These are phyloP conservation scores for Saccopteryx bilineata DNA, from an alignment of 2,113 vertebrate genomes.

Conservation along the genomic window DNA sequence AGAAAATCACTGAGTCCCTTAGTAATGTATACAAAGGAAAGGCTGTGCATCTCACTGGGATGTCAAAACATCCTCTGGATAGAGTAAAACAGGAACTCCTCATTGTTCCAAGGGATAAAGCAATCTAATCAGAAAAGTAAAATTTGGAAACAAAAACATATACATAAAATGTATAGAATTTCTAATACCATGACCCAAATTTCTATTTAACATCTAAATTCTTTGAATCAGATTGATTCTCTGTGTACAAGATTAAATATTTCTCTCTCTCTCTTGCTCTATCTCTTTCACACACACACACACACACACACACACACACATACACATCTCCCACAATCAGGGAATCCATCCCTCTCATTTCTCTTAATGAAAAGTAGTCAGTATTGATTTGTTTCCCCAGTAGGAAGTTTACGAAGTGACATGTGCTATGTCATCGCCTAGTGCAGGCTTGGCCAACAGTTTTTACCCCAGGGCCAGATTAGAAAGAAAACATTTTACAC, in stretches of 20 bases:
- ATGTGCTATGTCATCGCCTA: background rate
- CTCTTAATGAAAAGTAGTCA: background rate
- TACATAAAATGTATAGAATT: constrained; percentile 1
- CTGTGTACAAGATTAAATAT: background rate
- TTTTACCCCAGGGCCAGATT: too few species aligned
- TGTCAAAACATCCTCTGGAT: background rate
- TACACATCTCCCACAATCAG: background rate
- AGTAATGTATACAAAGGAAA: constrained; percentile 22
- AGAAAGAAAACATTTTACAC: too few species aligned
- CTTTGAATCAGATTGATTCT: background rate
- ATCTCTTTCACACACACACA: background rate
- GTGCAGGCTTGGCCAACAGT: too few species aligned
- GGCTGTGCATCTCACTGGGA: background rate
- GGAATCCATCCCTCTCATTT: background rate
- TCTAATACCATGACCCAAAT: constrained; percentile 27
- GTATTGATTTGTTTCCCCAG: constrained; percentile 17
- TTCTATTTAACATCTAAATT: constrained; percentile 37
- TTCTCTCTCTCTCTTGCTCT: background rate
- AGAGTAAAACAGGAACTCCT: constrained; percentile 34
- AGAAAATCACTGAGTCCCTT: background rate
- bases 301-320: background rate
- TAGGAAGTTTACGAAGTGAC: background rate
- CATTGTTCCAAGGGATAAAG: constrained; percentile 10
- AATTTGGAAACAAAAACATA: background rate
- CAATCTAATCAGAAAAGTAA: constrained; percentile 39